Conservation (phyloP, 2,113 vertebrate genomes). For the Lagenorhynchus albirostris region DNA sequence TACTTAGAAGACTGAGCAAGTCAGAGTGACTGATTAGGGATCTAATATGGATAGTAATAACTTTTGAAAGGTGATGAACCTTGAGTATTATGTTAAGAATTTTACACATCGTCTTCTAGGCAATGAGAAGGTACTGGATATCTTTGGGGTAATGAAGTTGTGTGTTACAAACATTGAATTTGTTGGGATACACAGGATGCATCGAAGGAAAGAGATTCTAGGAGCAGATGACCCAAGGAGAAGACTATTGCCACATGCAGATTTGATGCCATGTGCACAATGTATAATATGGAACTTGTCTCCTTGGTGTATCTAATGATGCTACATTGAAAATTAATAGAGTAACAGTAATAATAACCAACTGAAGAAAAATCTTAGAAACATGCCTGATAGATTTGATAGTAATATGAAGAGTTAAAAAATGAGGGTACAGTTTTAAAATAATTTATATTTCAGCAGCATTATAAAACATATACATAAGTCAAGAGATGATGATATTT, state of each 20-base stretch:
- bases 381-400: neutral
- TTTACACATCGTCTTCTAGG: neutral
- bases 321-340: neutral
- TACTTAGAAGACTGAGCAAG: neutral
- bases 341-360: neutral
- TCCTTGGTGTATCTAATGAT: neutral
- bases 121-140: neutral
- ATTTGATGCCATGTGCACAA: neutral
- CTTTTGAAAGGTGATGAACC: neutral
- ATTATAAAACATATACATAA: neutral
- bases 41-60: neutral
- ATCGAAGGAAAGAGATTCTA: neutral
- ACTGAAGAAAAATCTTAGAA: neutral
- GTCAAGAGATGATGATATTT: neutral
- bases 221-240: neutral
- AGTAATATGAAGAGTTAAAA: neutral
- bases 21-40: neutral
- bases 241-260: neutral
- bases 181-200: neutral
- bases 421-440: neutral
- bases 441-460: neutral
- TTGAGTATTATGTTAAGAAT: neutral
- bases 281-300: neutral
- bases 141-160: neutral
- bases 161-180: neutral